Evolutionary conservation across 2,888 invertebrate genomes (phyloP).

Genomic region (Hylaea fasciaria): DNA sequence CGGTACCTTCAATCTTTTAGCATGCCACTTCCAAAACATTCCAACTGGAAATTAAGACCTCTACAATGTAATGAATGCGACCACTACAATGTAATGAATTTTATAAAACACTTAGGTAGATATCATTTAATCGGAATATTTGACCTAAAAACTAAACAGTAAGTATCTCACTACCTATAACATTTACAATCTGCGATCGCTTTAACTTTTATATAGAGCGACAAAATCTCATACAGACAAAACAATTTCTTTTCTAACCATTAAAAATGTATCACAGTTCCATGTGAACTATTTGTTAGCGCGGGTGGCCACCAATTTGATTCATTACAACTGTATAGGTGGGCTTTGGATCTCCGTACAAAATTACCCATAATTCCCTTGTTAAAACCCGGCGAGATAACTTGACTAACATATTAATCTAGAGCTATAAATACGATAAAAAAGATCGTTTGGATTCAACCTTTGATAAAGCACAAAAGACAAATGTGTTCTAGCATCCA

Average conservation of each 20-base stretch:
- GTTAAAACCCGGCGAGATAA: constrained; percentile 71
- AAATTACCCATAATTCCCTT: constrained; percentile 81
- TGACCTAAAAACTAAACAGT: no score
- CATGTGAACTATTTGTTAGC: constrained; percentile 57
- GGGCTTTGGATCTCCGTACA: constrained; percentile 69
- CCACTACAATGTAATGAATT: no score
- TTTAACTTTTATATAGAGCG: background rate
- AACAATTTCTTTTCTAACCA: constrained; percentile 47
- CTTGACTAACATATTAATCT: constrained; percentile 74
- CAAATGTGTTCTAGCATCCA: background rate
- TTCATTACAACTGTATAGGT: constrained; percentile 76
- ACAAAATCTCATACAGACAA: constrained; percentile 39
- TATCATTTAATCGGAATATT: no score
- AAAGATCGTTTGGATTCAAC: constrained; percentile 42
- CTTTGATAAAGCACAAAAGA: constrained; percentile 14
- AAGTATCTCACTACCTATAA: no score
- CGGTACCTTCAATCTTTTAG: no score
- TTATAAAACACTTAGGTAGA: no score
- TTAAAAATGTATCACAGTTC: constrained; percentile 65
- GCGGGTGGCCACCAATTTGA: constrained; percentile 77
- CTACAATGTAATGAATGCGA: no score
- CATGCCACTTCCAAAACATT: no score
- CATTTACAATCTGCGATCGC: no score
- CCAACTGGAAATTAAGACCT: no score
- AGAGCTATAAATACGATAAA: constrained; percentile 64